A percentile compares a stretch with the other conserved stretches of the same genome.
Evolutionary conservation across 2,797 vertebrate species (phyloP).

Genomic region (Takifugu ocellatus): DNA sequence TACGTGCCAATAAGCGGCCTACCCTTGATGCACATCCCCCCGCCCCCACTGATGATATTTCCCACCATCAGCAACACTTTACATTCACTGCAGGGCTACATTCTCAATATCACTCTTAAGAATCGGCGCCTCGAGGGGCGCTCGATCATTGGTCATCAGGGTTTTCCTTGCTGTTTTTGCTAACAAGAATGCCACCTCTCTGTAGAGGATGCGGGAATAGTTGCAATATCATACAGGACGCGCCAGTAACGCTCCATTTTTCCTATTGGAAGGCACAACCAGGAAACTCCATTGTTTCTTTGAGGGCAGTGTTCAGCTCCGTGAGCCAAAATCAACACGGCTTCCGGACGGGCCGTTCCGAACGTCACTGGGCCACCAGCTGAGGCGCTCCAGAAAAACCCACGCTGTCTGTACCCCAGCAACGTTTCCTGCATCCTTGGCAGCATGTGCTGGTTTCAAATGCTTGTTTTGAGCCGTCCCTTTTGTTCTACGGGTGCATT

Average conservation of each 20-base stretch:
- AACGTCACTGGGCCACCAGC: slow-evolving; percentile 32
- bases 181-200: slow-evolving; percentile 23
- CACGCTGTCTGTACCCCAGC: slow-evolving; percentile 31
- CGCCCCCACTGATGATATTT: not conserved
- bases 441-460: slow-evolving; percentile 36
- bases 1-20: not conserved
- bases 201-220: slow-evolving; percentile 32
- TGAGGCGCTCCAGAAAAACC: slow-evolving; percentile 44
- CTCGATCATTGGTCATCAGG: slow-evolving; percentile 13
- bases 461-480: slow-evolving; percentile 28
- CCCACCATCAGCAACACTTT: slow-evolving; percentile 29
- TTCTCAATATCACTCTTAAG: slow-evolving; percentile 60
- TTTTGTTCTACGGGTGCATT: slow-evolving; percentile 35
- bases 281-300: slow-evolving; percentile 64
- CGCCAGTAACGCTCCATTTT: slow-evolving; percentile 52
- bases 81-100: slow-evolving; percentile 70
- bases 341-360: slow-evolving; percentile 53
- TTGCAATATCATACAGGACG: slow-evolving; percentile 51
- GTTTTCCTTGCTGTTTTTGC: not conserved
- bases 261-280: slow-evolving; percentile 68
- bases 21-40: slow-evolving; percentile 2
- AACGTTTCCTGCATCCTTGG: slow-evolving; percentile 22
- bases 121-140: slow-evolving; percentile 58
- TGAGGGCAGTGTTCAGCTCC: slow-evolving; percentile 69
- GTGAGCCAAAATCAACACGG: slow-evolving; percentile 70